Evolutionary conservation across 1,140 invertebrate genomes (phyloP).

Genomic region (Drosophila orosa): DNA sequence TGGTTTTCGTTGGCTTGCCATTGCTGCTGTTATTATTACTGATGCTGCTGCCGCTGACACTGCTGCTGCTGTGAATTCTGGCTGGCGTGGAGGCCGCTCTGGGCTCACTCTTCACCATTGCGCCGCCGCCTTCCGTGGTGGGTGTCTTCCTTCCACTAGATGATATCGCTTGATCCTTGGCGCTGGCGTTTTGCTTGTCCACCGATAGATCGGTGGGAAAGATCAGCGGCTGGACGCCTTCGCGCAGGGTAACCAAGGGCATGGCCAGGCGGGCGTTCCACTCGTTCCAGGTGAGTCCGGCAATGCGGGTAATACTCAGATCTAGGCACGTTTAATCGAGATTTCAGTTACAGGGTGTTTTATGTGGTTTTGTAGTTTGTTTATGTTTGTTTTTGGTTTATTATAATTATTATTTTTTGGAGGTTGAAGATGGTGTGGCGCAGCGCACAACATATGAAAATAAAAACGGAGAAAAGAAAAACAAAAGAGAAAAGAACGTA

Average conservation of each 20-base stretch:
- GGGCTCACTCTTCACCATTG: conserved; percentile 51
- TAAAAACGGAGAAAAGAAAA: conserved; percentile 77
- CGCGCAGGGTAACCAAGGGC: conserved; percentile 85
- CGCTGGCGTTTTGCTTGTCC: conserved; percentile 54
- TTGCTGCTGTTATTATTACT: conserved; percentile 40
- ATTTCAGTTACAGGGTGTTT: conserved; percentile 4
- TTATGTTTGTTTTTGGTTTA: conserved; percentile 4
- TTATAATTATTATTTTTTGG: conserved; percentile 9
- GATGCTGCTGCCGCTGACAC: conserved; percentile 15
- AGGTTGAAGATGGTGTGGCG: conserved; percentile 37
- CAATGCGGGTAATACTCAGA: conserved; percentile 88
- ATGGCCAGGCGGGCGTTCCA: conserved; percentile 87
- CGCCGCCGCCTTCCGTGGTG: conserved; percentile 25
- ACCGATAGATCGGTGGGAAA: conserved; percentile 82
- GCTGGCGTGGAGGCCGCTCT: conserved; percentile 57
- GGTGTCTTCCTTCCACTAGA: conserved; percentile 56
- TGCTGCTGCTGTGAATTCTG: conserved; percentile 49
- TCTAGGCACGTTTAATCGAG: conserved; percentile 80
- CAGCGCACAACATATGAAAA: conserved; percentile 78
- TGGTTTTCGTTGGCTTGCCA: conserved; percentile 41
- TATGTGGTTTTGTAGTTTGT: conserved; percentile 38
- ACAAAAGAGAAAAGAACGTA: conserved; percentile 79
- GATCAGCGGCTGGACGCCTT: conserved; percentile 77
- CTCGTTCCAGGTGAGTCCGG: conserved; percentile 88
- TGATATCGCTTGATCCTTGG: conserved; percentile 29